These are phyloP conservation scores for Gymnorhina tibicen DNA, from an alignment of 2,113 vertebrate genomes.

Conservation along the genomic window DNA sequence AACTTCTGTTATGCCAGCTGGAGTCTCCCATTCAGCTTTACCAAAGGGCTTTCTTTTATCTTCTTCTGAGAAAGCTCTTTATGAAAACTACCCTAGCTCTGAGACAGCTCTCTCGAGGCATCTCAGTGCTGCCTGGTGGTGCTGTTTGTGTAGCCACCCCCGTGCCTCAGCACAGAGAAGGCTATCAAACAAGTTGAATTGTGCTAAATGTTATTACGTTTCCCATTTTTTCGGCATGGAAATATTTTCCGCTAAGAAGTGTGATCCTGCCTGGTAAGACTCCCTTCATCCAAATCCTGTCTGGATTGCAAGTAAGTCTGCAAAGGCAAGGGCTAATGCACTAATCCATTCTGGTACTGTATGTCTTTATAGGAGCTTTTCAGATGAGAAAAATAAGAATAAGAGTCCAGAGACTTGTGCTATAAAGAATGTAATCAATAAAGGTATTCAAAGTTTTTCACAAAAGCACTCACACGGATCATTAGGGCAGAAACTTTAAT, in stretches of 20 bases:
- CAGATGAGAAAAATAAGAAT: neutral
- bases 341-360: slow-evolving; percentile 51
- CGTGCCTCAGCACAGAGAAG: neutral
- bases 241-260: slow-evolving; percentile 29
- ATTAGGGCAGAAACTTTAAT: slow-evolving; percentile 53
- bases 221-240: neutral
- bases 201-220: neutral
- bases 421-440: slow-evolving; percentile 40
- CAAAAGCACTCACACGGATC: slow-evolving; percentile 33
- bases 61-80: neutral
- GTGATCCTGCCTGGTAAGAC: neutral
- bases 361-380: slow-evolving; percentile 11
- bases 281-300: slow-evolving; percentile 50
- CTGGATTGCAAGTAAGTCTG: slow-evolving; percentile 49
- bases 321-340: slow-evolving; percentile 33
- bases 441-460: slow-evolving; percentile 51
- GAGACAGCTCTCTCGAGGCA: neutral
- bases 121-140: neutral
- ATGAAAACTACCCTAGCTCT: neutral
- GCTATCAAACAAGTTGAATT: neutral
- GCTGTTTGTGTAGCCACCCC: neutral
- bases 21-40: neutral
- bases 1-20: neutral
- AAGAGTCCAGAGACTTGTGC: neutral
- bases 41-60: neutral